Conservation (phyloP, 1,140 invertebrate genomes). For the Cepaea nemoralis region DNA sequence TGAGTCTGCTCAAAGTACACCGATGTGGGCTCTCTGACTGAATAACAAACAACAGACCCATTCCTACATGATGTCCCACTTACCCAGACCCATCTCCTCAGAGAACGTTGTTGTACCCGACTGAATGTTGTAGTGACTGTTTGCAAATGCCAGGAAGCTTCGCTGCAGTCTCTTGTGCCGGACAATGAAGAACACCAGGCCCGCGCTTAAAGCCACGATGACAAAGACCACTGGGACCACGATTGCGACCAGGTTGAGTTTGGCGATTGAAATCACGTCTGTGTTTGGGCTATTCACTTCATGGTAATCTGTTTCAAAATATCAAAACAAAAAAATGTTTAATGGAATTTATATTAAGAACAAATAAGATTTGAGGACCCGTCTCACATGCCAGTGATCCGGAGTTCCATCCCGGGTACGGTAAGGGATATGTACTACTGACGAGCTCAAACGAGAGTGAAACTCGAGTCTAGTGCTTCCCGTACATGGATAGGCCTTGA, state of each 20-base stretch:
- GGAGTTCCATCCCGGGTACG: no score
- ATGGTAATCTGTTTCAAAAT: slow-evolving; percentile 3
- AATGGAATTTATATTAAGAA: no score
- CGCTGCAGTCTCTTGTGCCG: slow-evolving; percentile 82
- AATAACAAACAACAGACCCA: no score
- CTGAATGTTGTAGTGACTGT: slow-evolving; percentile 87
- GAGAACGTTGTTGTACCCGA: slow-evolving; percentile 87
- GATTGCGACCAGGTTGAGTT: slow-evolving; percentile 69
- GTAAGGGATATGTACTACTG: no score
- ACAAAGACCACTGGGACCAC: slow-evolving; percentile 75
- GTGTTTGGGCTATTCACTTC: background rate
- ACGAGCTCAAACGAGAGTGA: no score
- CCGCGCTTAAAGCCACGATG: slow-evolving; percentile 74
- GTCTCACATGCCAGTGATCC: no score
- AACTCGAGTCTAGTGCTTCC: no score
- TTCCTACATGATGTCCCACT: no score
- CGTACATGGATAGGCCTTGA: no score
- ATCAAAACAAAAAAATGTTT: background rate
- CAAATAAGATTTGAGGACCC: no score
- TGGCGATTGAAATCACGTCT: slow-evolving; percentile 39
- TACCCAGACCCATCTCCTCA: slow-evolving; percentile 72
- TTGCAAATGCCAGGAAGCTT: slow-evolving; percentile 85
- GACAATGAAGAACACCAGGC: slow-evolving; percentile 79
- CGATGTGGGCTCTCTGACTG: no score
- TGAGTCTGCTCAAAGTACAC: background rate